phyloP scores from a whole-genome alignment of 2,888 invertebrate genomes.

The Tetanocera ferruginea region DNA sequence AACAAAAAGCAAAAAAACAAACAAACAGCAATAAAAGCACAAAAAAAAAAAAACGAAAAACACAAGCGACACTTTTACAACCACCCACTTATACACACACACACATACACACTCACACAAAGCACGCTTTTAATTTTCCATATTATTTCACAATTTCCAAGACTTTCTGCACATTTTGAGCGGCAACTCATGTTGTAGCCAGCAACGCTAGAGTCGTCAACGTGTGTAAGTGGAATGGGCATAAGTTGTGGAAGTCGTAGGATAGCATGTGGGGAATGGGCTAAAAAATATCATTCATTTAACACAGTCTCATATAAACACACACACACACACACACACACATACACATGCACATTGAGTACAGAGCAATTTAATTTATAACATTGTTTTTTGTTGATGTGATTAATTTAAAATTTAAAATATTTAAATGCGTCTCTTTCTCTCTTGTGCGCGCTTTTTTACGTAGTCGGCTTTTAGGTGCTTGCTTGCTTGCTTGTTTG shows the following conservation, averaged over 20 bases:
- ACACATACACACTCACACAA: neutral
- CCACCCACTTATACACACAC: neutral
- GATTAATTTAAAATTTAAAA: constrained; percentile 25
- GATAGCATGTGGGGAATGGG: too few relatives aligned
- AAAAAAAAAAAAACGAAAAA: neutral
- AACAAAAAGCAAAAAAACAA: neutral
- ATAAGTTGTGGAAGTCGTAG: too few relatives aligned
- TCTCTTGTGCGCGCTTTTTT: neutral
- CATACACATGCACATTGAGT: neutral
- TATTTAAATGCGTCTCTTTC: constrained; percentile 7
- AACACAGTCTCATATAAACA: neutral
- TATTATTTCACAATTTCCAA: neutral
- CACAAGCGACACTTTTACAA: neutral
- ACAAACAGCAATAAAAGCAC: neutral
- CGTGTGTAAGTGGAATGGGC: constrained; percentile 53
- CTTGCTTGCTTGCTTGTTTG: too few relatives aligned
- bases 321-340: neutral
- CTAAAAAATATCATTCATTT: neutral
- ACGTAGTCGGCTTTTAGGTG: neutral
- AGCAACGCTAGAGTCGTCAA: constrained; percentile 28
- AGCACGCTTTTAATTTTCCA: constrained; percentile 1
- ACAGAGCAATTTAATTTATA: neutral
- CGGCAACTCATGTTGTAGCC: constrained; percentile 8
- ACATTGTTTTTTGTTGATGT: constrained; percentile 14
- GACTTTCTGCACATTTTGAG: constrained; percentile 11